These are phyloP conservation scores for Sebastes vulpes DNA, from an alignment of 2,797 vertebrate genomes.

Conservation along the genomic window DNA sequence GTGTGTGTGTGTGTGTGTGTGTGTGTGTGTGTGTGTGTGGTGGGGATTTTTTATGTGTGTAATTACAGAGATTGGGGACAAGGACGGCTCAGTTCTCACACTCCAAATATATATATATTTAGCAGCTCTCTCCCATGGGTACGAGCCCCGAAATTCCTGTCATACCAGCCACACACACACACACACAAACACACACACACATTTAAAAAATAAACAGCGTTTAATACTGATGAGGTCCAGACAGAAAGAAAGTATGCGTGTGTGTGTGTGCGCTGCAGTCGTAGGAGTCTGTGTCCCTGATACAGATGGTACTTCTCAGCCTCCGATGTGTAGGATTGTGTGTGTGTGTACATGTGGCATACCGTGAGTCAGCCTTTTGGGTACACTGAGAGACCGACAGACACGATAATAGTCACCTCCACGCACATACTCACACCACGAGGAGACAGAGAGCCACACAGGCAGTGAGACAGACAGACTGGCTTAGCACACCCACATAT, in stretches of 20 bases:
- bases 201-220: slow-evolving; percentile 32
- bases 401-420: slow-evolving; percentile 74
- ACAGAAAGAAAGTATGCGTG: slow-evolving; percentile 30
- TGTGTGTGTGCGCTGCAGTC: slow-evolving; percentile 7
- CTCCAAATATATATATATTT: slow-evolving; percentile 51
- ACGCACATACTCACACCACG: slow-evolving; percentile 46
- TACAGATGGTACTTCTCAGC: slow-evolving; percentile 72
- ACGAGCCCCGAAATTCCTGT: slow-evolving; percentile 44
- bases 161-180: slow-evolving; percentile 34
- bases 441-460: slow-evolving; percentile 59
- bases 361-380: slow-evolving; percentile 78
- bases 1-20: slow-evolving; percentile 7
- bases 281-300: slow-evolving; percentile 64
- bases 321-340: slow-evolving; percentile 71
- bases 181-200: neutral
- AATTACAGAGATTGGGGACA: slow-evolving; percentile 60
- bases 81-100: slow-evolving; percentile 67
- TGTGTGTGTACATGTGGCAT: slow-evolving; percentile 50
- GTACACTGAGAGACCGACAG: slow-evolving; percentile 68
- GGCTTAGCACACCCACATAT: slow-evolving; percentile 61
- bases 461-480: slow-evolving; percentile 55
- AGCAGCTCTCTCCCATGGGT: slow-evolving; percentile 51
- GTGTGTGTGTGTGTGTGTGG: slow-evolving; percentile 23
- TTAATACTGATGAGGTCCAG: slow-evolving; percentile 34
- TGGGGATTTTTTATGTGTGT: slow-evolving; percentile 33